Conservation (phyloP, 2,888 invertebrate genomes). For the Epicampocera succincta region DNA sequence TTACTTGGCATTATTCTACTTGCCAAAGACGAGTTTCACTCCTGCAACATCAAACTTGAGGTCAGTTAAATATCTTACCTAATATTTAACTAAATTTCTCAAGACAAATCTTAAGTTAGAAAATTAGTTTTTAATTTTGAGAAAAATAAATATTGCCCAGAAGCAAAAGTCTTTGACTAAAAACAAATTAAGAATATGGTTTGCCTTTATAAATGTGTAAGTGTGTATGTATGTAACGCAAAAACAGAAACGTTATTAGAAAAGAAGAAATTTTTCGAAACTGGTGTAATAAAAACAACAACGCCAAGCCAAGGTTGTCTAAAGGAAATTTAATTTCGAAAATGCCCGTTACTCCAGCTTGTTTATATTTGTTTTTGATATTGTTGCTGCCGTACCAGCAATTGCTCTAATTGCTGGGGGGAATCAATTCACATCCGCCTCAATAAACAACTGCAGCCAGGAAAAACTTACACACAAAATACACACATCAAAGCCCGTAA, state of each 20-base stretch:
- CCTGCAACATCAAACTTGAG: no score
- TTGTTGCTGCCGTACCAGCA: conserved; percentile 42
- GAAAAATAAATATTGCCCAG: conserved; percentile 28
- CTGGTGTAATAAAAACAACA: neutral
- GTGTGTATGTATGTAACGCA: neutral
- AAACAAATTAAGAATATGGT: conserved; percentile 12
- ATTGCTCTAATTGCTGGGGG: conserved; percentile 66
- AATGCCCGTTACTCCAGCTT: neutral
- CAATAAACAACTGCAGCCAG: conserved; percentile 46
- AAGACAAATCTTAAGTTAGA: neutral
- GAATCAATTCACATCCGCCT: conserved; percentile 64
- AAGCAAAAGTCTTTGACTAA: no score
- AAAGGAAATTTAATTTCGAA: conserved; percentile 37
- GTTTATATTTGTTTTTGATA: conserved; percentile 38
- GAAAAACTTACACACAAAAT: conserved; percentile 11
- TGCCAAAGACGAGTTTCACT: no score
- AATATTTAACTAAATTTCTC: neutral
- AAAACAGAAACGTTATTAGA: neutral
- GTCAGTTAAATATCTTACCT: neutral
- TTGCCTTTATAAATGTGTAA: neutral
- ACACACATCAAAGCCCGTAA: conserved; percentile 56
- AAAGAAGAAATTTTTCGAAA: neutral
- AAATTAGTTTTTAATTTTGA: conserved; percentile 34
- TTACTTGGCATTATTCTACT: no score
- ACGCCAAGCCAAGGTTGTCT: conserved; percentile 20